Evolutionary conservation across 2,888 invertebrate species (phyloP), one percentile per base, ranked within the genome.

Genomic region (Aspidapion aeneum): DNA sequence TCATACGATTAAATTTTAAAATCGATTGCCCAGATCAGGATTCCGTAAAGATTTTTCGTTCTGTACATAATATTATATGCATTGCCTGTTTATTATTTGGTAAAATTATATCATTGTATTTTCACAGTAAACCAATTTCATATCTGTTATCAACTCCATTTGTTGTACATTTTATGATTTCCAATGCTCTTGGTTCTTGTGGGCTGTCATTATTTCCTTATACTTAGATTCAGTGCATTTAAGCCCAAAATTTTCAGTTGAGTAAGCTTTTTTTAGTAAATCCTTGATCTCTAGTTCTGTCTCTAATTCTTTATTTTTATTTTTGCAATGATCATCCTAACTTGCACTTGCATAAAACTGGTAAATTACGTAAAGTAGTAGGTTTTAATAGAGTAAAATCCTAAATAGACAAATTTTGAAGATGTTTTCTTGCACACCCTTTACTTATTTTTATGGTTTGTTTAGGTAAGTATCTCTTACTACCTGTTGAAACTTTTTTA

Each of bases 121-220:
- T 61, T 56, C 62, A 64, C 16, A 62, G 18, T 16, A 64, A 56
- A 19, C 59, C 64, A 7, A 56, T 55, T 55, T 62, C 64, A 58
- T 51, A 62, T 22, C 50, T 54, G 18, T 62, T 19, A 21, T 57
- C 64, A 49, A 55, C 21, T 55, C 62, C 18, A 58, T 49, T 59
- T 12, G 56, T 19, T 20, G 56, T 56, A 7, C 5, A 7, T n/a
- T 21, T 56, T 19, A 56, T 56, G 18, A 56, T 56, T 12, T 56
- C 54, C 16, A 17, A 7, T 7, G 18, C 54, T 18, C 54, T 17
- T 52, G 3, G 3, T 18, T 52, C 3, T 52, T 52, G 5, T 18
- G 3, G 3, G 16, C 54, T 16, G 9, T n/a, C n/a, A n/a, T n/a
- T n/a, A n/a, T n/a, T n/a, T 52, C 3, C 5, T 17, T 16, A 7